Conservation (phyloP, 2,797 vertebrate genomes). For the Trachurus trachurus region DNA sequence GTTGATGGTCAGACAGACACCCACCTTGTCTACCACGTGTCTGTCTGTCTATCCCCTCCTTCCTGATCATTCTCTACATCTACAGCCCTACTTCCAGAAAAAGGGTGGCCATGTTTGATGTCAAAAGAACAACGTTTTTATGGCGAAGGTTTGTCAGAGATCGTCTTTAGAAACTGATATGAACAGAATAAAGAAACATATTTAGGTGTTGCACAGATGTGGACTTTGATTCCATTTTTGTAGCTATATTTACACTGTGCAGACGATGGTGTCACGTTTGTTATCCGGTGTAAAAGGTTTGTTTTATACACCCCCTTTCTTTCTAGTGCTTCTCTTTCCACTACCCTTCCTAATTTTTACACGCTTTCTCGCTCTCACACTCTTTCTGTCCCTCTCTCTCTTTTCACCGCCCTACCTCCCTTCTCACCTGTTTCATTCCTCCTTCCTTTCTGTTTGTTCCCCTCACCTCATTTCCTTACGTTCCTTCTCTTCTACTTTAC, state of each 20-base stretch:
- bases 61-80: constrained; percentile 18
- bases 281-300: constrained; percentile 5
- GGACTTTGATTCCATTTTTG: not conserved
- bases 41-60: not conserved
- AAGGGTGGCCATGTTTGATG: not conserved
- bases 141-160: not conserved
- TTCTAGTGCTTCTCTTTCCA: constrained; percentile 5
- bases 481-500: constrained; percentile 7
- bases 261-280: constrained; percentile 8
- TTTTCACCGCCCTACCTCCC: not conserved
- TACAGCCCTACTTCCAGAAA: not conserved
- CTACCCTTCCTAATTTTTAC: constrained; percentile 17
- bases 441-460: not conserved
- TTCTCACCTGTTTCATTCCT: constrained; percentile 13
- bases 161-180: not conserved
- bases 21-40: constrained; percentile 27
- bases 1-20: constrained; percentile 59
- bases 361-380: too few relatives aligned
- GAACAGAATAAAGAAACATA: not conserved
- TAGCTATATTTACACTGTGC: constrained; percentile 8
- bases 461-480: constrained; percentile 32
- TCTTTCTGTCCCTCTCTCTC: too few relatives aligned
- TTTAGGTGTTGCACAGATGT: constrained; percentile 4
- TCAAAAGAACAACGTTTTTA: constrained; percentile 14
- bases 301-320: constrained; percentile 1